These are phyloP conservation scores for Dermatemys mawii DNA, from an alignment of 2,113 vertebrate species.

Conservation along the genomic window DNA sequence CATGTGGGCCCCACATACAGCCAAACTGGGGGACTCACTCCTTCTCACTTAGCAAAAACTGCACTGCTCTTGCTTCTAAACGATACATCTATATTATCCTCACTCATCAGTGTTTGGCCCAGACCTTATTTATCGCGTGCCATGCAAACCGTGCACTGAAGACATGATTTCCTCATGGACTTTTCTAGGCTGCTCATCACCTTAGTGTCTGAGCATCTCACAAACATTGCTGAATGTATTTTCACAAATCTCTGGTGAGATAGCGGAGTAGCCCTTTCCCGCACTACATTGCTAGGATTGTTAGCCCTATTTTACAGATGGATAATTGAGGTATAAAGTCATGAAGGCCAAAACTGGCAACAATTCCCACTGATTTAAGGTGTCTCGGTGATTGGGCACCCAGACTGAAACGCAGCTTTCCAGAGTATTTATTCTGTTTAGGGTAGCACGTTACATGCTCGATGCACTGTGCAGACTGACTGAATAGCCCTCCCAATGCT, in stretches of 20 bases:
- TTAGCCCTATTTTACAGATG: neutral
- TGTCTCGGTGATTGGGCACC: neutral
- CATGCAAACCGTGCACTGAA: neutral
- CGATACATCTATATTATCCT: too few relatives aligned
- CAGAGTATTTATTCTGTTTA: neutral
- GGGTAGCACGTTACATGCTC: neutral
- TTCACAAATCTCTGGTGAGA: neutral
- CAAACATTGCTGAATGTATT: neutral
- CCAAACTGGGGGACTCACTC: too few relatives aligned
- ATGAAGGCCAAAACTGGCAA: neutral
- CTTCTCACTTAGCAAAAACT: too few relatives aligned
- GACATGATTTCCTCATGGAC: neutral
- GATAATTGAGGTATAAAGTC: neutral
- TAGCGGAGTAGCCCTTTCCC: neutral
- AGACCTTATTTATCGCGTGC: neutral
- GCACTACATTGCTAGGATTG: neutral
- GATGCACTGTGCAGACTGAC: neutral
- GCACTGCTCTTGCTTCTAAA: too few relatives aligned
- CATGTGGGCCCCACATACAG: too few relatives aligned
- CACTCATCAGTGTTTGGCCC: too few relatives aligned
- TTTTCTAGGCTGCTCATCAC: too few relatives aligned
- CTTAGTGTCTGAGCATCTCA: neutral
- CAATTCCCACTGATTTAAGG: neutral
- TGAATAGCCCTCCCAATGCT: neutral
- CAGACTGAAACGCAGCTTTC: too few relatives aligned